Base-by-base conservation (phyloP, 1,140 invertebrate species). In the Penaeus chinensis region DNA sequence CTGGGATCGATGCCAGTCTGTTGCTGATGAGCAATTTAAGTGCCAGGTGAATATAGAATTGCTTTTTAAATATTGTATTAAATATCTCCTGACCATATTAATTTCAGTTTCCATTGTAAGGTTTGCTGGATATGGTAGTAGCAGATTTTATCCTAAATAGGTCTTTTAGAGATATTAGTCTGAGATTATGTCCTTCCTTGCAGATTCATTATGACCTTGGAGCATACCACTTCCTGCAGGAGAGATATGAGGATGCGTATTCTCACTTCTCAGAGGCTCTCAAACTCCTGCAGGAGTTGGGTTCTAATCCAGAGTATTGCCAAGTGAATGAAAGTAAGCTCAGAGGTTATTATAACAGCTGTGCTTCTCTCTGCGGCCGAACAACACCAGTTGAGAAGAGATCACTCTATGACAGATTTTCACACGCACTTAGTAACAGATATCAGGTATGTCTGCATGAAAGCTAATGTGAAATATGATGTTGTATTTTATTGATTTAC, bases 201-300 rank as follows among this genome's bases (percentile, higher is more conserved):
- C 86, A 88, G 86, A 88, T 88, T 60, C 86, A 88, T 60, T 88
- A 83, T 83, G 86, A 88, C 66, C 76, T 88, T 8, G 86, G 86
- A 66, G 76, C 86, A 63, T 88, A 83, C 47, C 86, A 88, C 76
- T 88, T 78, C 74, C 81, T 88, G n/a, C 80, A 88, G 62, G 86
- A 88, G 63, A 82, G 76, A 32, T 83, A 83, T 76, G 86, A 88
- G 66, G 86, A 88, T 83, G 86, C 78, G 22, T 82, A 66, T 83
- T 88, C 86, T 54, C 86, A 88, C 76, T 88, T 88, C 61, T 60
- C 80, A 47, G 86, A 88, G 65, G 86, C 86, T 11, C 37, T 61
- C n/a, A 88, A 88, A 69, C 42, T 88, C 19, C 32, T 88, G 37
- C 63, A 71, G 20, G 86, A 88, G 66, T 24, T 83, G 18, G 86